Conservation (phyloP, 1,140 invertebrate species). For the Micrasema longulum region DNA sequence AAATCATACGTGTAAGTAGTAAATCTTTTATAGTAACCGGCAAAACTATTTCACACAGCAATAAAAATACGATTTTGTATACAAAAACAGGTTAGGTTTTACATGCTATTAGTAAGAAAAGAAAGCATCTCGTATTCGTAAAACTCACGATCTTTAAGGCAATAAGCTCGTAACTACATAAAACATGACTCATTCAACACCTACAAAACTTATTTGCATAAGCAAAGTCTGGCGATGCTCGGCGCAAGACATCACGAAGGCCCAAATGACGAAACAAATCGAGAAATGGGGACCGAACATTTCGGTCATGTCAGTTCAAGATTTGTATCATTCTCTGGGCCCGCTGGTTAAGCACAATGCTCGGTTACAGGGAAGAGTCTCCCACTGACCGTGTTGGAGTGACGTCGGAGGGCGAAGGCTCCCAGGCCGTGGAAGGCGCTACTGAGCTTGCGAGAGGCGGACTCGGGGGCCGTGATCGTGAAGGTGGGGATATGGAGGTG, state of each 20-base stretch:
- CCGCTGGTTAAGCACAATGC: slow-evolving; percentile 6
- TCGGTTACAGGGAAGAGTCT: neutral
- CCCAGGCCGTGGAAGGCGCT: slow-evolving; percentile 65
- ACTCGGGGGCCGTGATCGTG: slow-evolving; percentile 64
- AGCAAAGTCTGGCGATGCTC: neutral
- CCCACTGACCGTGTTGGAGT: slow-evolving; percentile 68
- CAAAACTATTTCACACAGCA: no score
- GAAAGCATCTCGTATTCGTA: neutral
- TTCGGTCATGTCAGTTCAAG: neutral
- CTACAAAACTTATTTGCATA: neutral
- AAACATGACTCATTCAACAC: slow-evolving; percentile 5
- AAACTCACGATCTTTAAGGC: neutral
- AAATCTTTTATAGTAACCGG: no score
- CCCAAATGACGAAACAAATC: neutral
- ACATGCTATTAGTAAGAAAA: slow-evolving; percentile 1
- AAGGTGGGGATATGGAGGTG: slow-evolving; percentile 64
- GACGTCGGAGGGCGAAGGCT: slow-evolving; percentile 65
- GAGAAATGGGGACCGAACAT: no score
- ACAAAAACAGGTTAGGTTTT: no score
- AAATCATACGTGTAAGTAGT: no score
- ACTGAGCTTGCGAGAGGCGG: slow-evolving; percentile 62
- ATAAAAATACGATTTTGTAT: no score
- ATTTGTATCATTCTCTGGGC: neutral
- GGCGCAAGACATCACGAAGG: neutral
- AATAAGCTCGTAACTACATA: neutral